Percentiles rank a stretch among this genome's conserved stretches.
phyloP scores from a whole-genome alignment of 2,797 vertebrate genomes.

The Cephalopachus bancanus region DNA sequence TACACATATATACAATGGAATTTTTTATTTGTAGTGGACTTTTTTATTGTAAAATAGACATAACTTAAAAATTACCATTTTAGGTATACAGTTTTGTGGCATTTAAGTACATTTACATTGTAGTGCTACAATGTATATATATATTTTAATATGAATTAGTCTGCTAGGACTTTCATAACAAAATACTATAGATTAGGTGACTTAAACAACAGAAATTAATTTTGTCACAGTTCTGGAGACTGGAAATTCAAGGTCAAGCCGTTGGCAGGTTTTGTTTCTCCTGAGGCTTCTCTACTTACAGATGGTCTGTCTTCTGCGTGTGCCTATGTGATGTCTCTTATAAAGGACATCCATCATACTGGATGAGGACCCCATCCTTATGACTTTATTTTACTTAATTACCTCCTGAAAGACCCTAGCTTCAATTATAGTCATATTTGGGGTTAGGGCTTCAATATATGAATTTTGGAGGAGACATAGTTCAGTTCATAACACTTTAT shows the following conservation, averaged over 20 bases:
- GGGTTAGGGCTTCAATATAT: neutral
- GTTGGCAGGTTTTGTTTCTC: neutral
- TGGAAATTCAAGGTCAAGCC: neutral
- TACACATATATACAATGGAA: too few species aligned
- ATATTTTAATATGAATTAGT: neutral
- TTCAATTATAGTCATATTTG: neutral
- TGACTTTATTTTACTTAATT: neutral
- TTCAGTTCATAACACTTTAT: neutral
- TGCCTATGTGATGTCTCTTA: neutral
- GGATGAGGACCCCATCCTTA: neutral
- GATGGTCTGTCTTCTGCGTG: neutral
- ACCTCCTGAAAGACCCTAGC: neutral
- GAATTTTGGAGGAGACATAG: neutral
- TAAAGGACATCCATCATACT: neutral
- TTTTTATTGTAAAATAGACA: neutral
- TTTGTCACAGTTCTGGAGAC: neutral
- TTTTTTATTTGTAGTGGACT: too few species aligned
- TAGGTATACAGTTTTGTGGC: neutral
- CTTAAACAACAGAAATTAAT: neutral
- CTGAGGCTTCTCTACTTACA: neutral
- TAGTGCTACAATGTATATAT: neutral
- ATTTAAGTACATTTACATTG: neutral
- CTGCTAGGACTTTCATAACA: neutral
- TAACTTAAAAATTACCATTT: neutral
- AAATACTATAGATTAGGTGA: neutral